Percentiles rank a stretch among this genome's conserved stretches.
Conservation (phyloP, 2,113 vertebrate genomes). For the Sebastes fasciatus region DNA sequence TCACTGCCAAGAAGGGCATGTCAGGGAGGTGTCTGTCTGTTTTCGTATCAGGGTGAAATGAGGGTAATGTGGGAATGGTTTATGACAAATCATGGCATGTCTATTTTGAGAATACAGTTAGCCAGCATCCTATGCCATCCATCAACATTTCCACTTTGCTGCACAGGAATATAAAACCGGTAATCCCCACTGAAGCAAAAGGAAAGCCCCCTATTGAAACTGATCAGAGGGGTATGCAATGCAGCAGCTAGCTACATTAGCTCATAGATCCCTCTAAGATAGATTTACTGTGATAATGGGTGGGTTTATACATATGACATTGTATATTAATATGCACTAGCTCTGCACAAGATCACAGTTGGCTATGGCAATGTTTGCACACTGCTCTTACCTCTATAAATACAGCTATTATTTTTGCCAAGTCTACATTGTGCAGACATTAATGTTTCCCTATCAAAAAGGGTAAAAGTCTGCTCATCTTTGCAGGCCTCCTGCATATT, state of each 20-base stretch:
- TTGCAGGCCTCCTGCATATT: neutral
- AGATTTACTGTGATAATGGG: neutral
- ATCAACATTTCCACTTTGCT: conserved; percentile 5
- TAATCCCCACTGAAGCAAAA: conserved; percentile 7
- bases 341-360: neutral
- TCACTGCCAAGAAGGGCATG: neutral
- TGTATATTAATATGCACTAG: neutral
- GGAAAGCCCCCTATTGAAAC: neutral
- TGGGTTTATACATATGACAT: neutral
- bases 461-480: neutral
- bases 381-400: neutral
- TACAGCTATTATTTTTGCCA: neutral
- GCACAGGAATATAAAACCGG: neutral
- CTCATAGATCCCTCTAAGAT: neutral
- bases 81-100: conserved; percentile 26
- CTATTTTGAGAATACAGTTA: neutral
- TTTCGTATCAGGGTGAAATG: neutral
- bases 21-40: conserved; percentile 1
- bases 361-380: neutral
- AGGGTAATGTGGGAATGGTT: neutral
- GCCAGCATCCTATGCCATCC: neutral
- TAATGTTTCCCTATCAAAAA: neutral
- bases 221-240: neutral
- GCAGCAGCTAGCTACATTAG: neutral
- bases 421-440: neutral